phyloP scores from a whole-genome alignment of 35 echinoderm and acorn worm species.

The Ophiothrix spiculata region DNA sequence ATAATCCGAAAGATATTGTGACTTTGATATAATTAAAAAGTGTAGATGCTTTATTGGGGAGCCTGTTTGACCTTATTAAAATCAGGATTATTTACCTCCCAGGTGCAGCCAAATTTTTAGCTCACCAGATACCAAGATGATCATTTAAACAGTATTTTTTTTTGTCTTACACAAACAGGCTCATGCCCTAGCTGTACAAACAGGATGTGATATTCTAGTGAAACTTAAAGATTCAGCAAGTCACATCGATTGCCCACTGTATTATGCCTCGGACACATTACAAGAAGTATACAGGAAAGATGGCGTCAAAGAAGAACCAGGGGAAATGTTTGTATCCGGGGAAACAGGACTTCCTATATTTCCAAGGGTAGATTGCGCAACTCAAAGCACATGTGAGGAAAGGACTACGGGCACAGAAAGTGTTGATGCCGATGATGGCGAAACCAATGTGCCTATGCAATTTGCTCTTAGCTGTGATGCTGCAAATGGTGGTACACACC shows the following conservation, averaged over 20 bases:
- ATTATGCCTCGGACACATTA: neutral
- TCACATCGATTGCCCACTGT: neutral
- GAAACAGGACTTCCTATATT: neutral
- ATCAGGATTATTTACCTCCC: too few relatives aligned
- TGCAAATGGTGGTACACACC: too few relatives aligned
- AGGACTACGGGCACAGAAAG: too few relatives aligned
- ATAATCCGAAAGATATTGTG: too few relatives aligned
- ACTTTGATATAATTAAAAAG: too few relatives aligned
- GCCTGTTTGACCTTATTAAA: too few relatives aligned
- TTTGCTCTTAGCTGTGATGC: too few relatives aligned
- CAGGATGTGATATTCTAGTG: neutral
- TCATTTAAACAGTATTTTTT: neutral
- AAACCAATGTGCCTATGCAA: too few relatives aligned
- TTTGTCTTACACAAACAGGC: neutral
- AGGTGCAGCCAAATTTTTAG: too few relatives aligned
- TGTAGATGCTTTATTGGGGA: too few relatives aligned
- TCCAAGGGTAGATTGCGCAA: neutral
- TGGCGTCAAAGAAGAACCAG: neutral
- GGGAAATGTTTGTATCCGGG: neutral
- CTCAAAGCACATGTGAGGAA: neutral
- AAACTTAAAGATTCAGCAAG: neutral
- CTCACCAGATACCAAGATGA: too few relatives aligned
- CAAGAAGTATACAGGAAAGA: neutral
- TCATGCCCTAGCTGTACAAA: constrained; percentile 1
- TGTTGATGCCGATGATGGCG: too few relatives aligned